phyloP scores from a whole-genome alignment of 2,113 vertebrate species.

The Platycercus adscitus region DNA sequence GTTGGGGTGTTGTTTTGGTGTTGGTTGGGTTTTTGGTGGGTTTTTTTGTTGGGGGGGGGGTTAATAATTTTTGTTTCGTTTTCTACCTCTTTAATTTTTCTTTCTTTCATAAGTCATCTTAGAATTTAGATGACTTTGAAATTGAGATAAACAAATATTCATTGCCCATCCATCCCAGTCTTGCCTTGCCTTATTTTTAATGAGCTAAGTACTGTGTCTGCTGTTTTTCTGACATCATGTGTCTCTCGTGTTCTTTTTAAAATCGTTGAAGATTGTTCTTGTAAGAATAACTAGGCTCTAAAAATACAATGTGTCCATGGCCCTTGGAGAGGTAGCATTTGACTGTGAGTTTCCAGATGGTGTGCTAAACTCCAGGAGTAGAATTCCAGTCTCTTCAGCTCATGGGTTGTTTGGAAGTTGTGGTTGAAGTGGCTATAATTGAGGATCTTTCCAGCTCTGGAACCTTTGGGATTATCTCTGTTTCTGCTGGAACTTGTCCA shows the following conservation, averaged over 20 bases:
- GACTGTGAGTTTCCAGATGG: neutral
- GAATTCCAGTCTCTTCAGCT: neutral
- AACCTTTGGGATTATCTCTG: neutral
- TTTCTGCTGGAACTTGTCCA: neutral
- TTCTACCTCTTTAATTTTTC: neutral
- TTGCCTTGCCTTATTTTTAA: neutral
- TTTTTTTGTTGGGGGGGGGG: neutral
- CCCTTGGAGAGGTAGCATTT: neutral
- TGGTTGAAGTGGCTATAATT: neutral
- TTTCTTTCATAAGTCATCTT: neutral
- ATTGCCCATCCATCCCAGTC: neutral
- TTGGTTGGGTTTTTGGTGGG: too few relatives aligned
- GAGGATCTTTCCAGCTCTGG: neutral
- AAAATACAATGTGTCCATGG: neutral
- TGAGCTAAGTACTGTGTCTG: neutral
- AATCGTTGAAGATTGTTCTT: neutral
- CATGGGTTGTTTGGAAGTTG: neutral
- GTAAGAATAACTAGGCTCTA: neutral
- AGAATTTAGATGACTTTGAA: neutral
- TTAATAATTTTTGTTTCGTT: neutral
- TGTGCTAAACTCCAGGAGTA: neutral
- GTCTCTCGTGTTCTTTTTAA: neutral
- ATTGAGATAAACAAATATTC: neutral
- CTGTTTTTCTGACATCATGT: neutral
- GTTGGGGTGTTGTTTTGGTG: too few relatives aligned